A percentile compares a stretch with the other conserved stretches of the same genome.
Conservation (phyloP, 2,113 vertebrate genomes). For the Tetrao urogallus region DNA sequence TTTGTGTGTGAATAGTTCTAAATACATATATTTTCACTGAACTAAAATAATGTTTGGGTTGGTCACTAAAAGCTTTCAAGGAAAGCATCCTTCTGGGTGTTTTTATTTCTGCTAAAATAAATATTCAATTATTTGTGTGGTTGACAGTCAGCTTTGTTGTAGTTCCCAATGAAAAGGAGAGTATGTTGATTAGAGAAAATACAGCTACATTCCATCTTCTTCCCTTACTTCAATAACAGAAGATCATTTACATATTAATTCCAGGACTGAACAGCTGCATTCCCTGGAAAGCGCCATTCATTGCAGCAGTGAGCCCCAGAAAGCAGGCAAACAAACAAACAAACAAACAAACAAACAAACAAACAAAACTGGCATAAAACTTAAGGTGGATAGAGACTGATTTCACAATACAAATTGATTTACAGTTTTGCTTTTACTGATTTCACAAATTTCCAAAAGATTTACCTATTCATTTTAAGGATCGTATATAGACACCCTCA, state of each 20-base stretch:
- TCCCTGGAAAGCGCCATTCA: conserved; percentile 58
- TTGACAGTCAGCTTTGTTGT: conserved; percentile 70
- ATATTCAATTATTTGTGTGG: conserved; percentile 59
- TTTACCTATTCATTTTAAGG: background rate
- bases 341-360: no score
- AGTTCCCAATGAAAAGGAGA: conserved; percentile 50
- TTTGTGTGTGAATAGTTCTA: conserved; percentile 46
- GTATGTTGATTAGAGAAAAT: conserved; percentile 64
- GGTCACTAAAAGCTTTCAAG: conserved; percentile 61
- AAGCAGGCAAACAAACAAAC: background rate
- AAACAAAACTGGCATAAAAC: background rate
- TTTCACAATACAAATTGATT: background rate
- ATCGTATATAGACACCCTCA: background rate
- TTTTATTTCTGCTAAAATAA: conserved; percentile 62
- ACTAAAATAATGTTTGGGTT: conserved; percentile 70
- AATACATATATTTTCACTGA: conserved; percentile 38
- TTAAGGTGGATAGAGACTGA: background rate
- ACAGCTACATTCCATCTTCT: conserved; percentile 57
- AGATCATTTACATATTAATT: conserved; percentile 69
- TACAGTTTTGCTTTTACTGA: no score
- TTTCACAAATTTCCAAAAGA: background rate
- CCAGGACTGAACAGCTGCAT: conserved; percentile 60
- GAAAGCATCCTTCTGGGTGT: conserved; percentile 32
- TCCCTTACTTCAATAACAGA: conserved; percentile 38
- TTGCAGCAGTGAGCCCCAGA: conserved; percentile 13